phyloP scores from a whole-genome alignment of 2,113 vertebrate species.

The Bucco capensis region DNA sequence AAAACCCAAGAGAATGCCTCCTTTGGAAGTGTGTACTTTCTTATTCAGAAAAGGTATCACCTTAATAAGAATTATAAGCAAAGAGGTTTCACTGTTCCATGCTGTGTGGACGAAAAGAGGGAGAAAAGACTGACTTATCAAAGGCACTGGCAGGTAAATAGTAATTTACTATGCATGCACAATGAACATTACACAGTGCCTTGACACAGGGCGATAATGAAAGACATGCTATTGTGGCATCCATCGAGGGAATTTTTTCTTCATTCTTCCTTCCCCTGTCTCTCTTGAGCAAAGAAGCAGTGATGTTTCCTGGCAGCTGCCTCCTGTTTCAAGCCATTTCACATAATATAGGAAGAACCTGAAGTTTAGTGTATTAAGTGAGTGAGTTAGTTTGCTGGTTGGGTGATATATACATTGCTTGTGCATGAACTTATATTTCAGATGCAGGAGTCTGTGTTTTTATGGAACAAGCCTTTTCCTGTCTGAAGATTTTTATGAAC shows the following conservation, averaged over 20 bases:
- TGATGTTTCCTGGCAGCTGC: constrained; percentile 82
- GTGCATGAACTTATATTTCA: constrained; percentile 70
- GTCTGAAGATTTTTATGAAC: constrained; percentile 73
- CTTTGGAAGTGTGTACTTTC: constrained; percentile 80
- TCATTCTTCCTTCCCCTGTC: constrained; percentile 74
- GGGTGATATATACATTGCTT: constrained; percentile 59
- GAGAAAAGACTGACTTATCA: constrained; percentile 83
- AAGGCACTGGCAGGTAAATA: constrained; percentile 89
- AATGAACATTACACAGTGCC: constrained; percentile 84
- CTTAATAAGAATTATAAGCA: constrained; percentile 85
- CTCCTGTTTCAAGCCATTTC: constrained; percentile 86
- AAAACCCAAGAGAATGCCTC: constrained; percentile 84
- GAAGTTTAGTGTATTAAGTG: constrained; percentile 84
- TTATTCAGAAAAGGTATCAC: constrained; percentile 84
- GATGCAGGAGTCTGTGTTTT: constrained; percentile 62
- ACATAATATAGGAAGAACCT: constrained; percentile 82
- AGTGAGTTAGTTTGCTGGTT: constrained; percentile 72
- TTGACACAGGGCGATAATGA: constrained; percentile 87
- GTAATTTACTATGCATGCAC: constrained; percentile 89
- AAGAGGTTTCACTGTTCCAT: constrained; percentile 66
- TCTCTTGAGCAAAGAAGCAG: constrained; percentile 78
- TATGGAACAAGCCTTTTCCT: constrained; percentile 73
- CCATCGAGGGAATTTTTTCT: constrained; percentile 76
- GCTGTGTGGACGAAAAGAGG: constrained; percentile 71
- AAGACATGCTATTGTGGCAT: constrained; percentile 84